These are phyloP conservation scores for Emydura subglobosa DNA, from an alignment of 2,113 vertebrate species.

Conservation along the genomic window DNA sequence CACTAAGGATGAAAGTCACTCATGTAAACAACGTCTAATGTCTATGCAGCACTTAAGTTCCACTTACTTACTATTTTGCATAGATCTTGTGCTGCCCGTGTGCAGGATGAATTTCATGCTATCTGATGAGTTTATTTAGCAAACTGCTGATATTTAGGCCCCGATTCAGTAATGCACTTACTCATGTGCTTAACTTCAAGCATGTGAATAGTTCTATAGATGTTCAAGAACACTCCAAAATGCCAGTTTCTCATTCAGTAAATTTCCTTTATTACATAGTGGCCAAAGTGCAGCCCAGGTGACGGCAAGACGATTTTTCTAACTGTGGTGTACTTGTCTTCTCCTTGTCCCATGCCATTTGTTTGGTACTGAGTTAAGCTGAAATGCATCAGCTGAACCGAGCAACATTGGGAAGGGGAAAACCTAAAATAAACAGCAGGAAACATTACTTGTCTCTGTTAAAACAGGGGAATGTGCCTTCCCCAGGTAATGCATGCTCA, in stretches of 20 bases:
- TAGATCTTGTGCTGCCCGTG: accelerated
- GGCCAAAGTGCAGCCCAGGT: accelerated
- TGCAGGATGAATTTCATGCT: background rate
- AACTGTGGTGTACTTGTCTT: background rate
- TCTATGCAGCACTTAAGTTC: background rate
- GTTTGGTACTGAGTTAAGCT: accelerated
- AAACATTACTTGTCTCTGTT: background rate
- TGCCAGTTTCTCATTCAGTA: background rate
- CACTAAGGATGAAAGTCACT: background rate
- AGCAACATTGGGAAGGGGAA: background rate
- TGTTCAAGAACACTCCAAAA: background rate
- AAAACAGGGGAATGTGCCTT: background rate
- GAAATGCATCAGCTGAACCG: background rate
- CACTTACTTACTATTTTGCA: accelerated
- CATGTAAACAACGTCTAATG: accelerated
- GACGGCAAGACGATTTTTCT: background rate
- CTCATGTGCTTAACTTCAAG: background rate
- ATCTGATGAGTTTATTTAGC: background rate
- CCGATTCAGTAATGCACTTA: background rate
- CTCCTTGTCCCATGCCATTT: accelerated
- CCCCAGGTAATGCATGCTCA: background rate
- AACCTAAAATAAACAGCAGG: background rate
- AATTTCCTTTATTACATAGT: background rate
- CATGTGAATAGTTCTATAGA: background rate
- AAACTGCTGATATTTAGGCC: background rate